Percentiles rank a stretch among this genome's conserved stretches.
Conservation (phyloP, 2,113 vertebrate genomes). For the Odontophorus gujanensis region DNA sequence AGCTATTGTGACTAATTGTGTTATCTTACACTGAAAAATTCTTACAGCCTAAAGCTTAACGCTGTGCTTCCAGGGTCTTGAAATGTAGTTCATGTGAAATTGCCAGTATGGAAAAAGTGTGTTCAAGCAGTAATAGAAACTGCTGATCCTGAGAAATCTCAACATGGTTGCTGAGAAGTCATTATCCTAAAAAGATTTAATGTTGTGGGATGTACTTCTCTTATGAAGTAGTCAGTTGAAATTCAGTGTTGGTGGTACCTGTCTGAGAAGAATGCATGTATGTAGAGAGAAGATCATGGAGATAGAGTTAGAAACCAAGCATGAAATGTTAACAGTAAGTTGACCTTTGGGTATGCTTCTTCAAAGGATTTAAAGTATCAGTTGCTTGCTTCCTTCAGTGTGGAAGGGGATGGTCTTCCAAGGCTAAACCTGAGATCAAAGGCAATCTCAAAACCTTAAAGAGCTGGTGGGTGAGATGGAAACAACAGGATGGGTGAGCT, state of each 20-base stretch:
- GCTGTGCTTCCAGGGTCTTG: not conserved
- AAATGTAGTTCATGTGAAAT: conserved; percentile 8
- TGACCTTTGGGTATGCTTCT: not conserved
- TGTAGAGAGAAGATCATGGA: not conserved
- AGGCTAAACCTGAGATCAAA: conserved; percentile 47
- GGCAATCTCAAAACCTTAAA: conserved; percentile 7
- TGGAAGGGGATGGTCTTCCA: not conserved
- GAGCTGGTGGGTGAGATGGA: not conserved
- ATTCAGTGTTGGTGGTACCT: not conserved
- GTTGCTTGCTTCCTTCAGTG: not conserved
- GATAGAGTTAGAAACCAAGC: not conserved
- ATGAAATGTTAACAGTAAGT: not conserved
- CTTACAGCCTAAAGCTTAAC: conserved; percentile 4
- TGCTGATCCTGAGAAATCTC: conserved; percentile 34
- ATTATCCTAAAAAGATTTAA: not conserved
- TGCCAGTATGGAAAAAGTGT: not conserved
- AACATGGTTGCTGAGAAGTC: not conserved
- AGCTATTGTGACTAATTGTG: not conserved
- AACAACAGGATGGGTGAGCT: not conserved
- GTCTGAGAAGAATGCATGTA: not conserved
- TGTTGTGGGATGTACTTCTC: not conserved
- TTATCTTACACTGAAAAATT: not conserved
- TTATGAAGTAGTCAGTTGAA: not conserved
- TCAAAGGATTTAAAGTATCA: conserved; percentile 52
- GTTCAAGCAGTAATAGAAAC: conserved; percentile 15